phyloP scores from a whole-genome alignment of 2,797 vertebrate species.

The Luscinia megarhynchos region DNA sequence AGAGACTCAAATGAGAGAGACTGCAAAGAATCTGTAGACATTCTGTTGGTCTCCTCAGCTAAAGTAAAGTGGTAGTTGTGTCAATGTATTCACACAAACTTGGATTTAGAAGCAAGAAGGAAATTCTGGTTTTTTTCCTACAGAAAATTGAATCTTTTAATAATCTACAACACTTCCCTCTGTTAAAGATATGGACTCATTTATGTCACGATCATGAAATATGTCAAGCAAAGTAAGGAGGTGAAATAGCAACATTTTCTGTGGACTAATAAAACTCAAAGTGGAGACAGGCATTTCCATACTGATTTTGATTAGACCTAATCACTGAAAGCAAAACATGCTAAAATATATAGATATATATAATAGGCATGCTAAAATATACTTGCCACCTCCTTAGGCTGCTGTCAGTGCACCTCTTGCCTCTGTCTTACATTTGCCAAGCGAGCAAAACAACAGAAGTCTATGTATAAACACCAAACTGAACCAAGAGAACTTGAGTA shows the following conservation, averaged over 20 bases:
- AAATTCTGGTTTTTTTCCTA: neutral
- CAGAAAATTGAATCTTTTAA: neutral
- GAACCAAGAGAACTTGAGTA: neutral
- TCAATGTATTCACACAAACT: neutral
- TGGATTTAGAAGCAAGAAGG: neutral
- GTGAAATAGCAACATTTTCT: neutral
- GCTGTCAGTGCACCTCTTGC: neutral
- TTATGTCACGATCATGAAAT: neutral
- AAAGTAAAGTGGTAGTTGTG: neutral
- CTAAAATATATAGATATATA: neutral
- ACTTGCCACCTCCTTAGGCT: neutral
- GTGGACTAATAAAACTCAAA: neutral
- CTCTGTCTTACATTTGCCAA: neutral
- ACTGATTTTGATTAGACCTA: neutral
- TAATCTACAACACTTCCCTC: neutral
- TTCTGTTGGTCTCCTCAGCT: neutral
- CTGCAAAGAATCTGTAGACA: neutral
- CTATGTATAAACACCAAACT: neutral
- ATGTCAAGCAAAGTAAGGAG: neutral
- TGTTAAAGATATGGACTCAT: neutral
- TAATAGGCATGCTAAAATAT: neutral
- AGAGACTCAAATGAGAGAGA: neutral
- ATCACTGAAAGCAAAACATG: neutral
- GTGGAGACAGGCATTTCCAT: neutral
- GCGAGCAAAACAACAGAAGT: neutral